These are phyloP conservation scores for Neolamprologus brichardi DNA, from an alignment of 2,113 vertebrate genomes.

Conservation along the genomic window DNA sequence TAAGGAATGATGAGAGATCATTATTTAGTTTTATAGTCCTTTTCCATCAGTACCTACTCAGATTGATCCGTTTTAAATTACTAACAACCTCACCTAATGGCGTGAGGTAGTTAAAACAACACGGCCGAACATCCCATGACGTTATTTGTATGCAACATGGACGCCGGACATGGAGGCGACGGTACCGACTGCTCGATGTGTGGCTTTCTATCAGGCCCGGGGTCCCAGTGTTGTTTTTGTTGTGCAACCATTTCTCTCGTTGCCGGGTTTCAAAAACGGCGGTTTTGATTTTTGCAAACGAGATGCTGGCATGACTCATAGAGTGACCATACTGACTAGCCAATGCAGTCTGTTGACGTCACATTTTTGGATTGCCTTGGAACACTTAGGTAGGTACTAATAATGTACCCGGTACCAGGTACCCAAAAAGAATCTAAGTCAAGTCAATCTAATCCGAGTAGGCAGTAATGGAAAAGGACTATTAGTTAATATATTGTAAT, in stretches of 20 bases:
- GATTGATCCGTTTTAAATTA: background rate
- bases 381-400: background rate
- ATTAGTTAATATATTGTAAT: background rate
- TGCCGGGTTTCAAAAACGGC: accelerated
- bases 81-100: background rate
- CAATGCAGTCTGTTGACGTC: background rate
- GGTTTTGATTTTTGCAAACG: accelerated
- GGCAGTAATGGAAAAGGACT: background rate
- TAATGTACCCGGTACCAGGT: background rate
- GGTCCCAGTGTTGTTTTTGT: accelerated
- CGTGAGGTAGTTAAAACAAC: background rate
- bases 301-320: background rate
- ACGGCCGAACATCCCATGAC: accelerated
- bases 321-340: background rate
- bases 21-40: background rate
- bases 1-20: background rate
- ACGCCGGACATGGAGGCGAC: accelerated
- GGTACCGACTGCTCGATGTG: accelerated
- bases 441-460: background rate
- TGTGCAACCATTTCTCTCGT: background rate
- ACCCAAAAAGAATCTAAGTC: accelerated
- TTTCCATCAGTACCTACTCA: background rate
- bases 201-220: accelerated
- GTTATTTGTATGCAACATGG: accelerated
- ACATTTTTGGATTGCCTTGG: accelerated